Evolutionary conservation across 2,113 vertebrate species (phyloP), one percentile per base, ranked within the genome.

Genomic region (Eupsittula cactorum): DNA sequence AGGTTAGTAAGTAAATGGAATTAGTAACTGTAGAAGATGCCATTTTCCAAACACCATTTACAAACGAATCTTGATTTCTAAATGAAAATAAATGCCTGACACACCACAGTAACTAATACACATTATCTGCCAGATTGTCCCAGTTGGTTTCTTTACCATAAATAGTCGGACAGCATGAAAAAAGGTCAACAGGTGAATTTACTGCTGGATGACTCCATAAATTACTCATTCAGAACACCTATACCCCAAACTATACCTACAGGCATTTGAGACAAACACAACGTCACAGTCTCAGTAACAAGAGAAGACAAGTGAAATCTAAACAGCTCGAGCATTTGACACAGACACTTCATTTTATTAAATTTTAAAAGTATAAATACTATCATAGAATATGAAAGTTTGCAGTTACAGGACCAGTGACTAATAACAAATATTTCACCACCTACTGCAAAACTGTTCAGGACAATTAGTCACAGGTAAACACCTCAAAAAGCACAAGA

Each of bases 101-200:
- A 75, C 63, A 46, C 23, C 77, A 46, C 74, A 62, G 73, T 15
- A 69, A 41, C 31, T 59, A 35, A 35, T 24, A 27, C 16, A 20
- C 70, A 82, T 82, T 59, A 85, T 9, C n/a, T 59, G 85, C 27
- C 44, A 53, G 49, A 84, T 44, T 1, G 2, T 64, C 60, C 33
- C 69, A 49, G 27, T 14, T 78, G 86, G 39, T 41, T 87, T 79
- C 49, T 76, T 53, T 62, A 57, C 57, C 42, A 84, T 65, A 95
- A 95, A 93, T 24, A 92, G 27, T 71, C 0, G 1, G 33, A 33
- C 37, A 68, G 80, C 64, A 84, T 0, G 52, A 81, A 75, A 71
- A 82, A 82, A 94, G 93, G 89, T 92, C 93, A 93, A 62, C 52
- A 88, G 55, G 65, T 82, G 86, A 93, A 92, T 82, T 92, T 90